A percentile compares a stretch with the other conserved stretches of the same genome.
These are phyloP conservation scores for Cheilosia impressa DNA, from an alignment of 2,888 invertebrate genomes.

Conservation along the genomic window DNA sequence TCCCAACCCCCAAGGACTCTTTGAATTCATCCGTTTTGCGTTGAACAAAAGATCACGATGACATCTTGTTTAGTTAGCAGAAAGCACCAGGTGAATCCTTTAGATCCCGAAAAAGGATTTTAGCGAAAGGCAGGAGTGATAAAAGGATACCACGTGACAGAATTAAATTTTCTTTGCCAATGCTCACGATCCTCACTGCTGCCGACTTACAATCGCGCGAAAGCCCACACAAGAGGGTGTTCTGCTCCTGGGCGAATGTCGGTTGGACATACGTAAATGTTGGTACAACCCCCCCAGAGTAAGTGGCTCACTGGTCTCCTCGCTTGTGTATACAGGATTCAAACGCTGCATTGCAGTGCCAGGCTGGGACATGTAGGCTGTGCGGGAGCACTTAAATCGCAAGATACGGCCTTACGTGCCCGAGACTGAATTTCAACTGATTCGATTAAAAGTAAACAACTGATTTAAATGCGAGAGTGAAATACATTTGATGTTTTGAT, in stretches of 20 bases:
- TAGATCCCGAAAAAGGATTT: constrained; percentile 62
- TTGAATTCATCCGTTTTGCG: constrained; percentile 5
- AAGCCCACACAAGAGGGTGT: not conserved
- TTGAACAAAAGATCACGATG: constrained; percentile 65
- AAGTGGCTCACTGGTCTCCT: not conserved
- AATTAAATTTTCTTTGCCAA: constrained; percentile 70
- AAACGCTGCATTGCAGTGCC: constrained; percentile 53
- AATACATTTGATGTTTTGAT: constrained; percentile 75
- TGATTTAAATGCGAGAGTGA: constrained; percentile 74
- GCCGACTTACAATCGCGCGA: constrained; percentile 25
- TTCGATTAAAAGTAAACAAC: constrained; percentile 75
- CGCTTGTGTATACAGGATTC: constrained; percentile 4
- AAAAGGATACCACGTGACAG: constrained; percentile 74
- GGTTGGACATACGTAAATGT: not conserved
- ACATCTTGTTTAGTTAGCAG: constrained; percentile 71
- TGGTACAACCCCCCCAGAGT: constrained; percentile 20
- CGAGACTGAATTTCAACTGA: constrained; percentile 71
- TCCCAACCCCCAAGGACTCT: constrained; percentile 12
- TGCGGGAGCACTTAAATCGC: constrained; percentile 43
- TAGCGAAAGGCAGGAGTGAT: constrained; percentile 66
- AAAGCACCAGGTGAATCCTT: constrained; percentile 64
- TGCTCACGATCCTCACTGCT: constrained; percentile 60
- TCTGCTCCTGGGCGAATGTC: not conserved
- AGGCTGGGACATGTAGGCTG: constrained; percentile 8
- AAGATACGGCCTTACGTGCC: constrained; percentile 69